Evolutionary conservation across 2,113 vertebrate genomes (phyloP).

Genomic region (Colossoma macropomum): DNA sequence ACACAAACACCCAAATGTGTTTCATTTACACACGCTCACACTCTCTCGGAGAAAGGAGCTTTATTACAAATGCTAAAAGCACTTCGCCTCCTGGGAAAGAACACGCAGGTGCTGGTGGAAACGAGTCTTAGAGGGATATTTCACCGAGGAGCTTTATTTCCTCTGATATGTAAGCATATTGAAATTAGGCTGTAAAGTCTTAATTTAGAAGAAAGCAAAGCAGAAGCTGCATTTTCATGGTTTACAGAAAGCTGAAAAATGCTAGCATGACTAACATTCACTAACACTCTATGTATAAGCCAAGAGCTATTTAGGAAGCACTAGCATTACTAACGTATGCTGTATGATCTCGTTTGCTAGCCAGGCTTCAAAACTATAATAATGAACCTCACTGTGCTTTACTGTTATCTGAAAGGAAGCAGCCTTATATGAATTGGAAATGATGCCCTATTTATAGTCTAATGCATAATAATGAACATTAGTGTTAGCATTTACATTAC

Average conservation of each 20-base stretch:
- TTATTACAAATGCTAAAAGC: neutral
- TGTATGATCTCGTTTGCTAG: no score
- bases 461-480: no score
- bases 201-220: neutral
- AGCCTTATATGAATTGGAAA: no score
- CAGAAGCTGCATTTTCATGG: neutral
- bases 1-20: conserved; percentile 34
- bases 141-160: neutral
- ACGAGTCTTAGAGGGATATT: neutral
- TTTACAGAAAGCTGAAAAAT: neutral
- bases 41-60: conserved; percentile 14
- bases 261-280: neutral
- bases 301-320: neutral
- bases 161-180: neutral
- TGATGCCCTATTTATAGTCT: no score
- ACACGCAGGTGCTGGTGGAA: conserved; percentile 11
- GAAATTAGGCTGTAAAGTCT: neutral
- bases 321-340: neutral
- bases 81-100: conserved; percentile 3
- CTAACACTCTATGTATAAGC: neutral
- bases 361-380: no score
- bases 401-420: no score
- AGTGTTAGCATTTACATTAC: no score
- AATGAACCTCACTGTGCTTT: no score
- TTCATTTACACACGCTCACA: conserved; percentile 44